phyloP scores from a whole-genome alignment of 2,797 vertebrate genomes.

The Sciaenops ocellatus region DNA sequence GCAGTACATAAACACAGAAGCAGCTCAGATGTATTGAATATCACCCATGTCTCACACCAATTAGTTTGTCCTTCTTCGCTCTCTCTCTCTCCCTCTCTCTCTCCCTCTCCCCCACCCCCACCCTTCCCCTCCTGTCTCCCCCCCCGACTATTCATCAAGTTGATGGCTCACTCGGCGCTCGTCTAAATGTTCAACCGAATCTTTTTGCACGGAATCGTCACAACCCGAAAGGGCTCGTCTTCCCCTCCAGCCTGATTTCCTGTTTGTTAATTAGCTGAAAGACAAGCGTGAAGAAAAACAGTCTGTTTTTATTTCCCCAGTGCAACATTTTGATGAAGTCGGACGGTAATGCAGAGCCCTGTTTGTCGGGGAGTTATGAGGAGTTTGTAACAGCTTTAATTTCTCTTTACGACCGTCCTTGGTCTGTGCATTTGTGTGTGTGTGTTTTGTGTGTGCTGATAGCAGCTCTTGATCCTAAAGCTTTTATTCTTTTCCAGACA shows the following conservation, averaged over 20 bases:
- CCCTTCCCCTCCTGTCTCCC: not conserved
- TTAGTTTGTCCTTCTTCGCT: conserved; percentile 51
- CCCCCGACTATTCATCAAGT: conserved; percentile 76
- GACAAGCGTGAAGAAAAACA: conserved; percentile 73
- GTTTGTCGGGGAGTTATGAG: conserved; percentile 76
- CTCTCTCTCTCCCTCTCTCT: not conserved
- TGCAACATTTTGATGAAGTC: conserved; percentile 70
- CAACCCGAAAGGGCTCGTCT: conserved; percentile 57
- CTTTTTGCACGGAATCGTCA: conserved; percentile 43
- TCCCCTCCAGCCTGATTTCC: conserved; percentile 67
- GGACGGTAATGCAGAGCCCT: conserved; percentile 53
- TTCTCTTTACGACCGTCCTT: conserved; percentile 67
- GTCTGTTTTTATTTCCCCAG: conserved; percentile 79
- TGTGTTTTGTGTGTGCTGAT: conserved; percentile 27
- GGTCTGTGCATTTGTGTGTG: conserved; percentile 30
- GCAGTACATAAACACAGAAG: conserved; percentile 42
- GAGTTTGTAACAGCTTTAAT: conserved; percentile 71
- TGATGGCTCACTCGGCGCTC: conserved; percentile 83
- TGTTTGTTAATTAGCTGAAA: conserved; percentile 83
- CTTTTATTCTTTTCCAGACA: conserved; percentile 41
- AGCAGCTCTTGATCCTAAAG: conserved; percentile 49
- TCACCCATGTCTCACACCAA: conserved; percentile 67
- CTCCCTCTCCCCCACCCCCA: not conserved
- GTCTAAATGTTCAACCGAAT: conserved; percentile 63
- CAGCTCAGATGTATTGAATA: conserved; percentile 62